A percentile compares a stretch with the other conserved stretches of the same genome.
These are phyloP conservation scores for Hyposmocoma kahamanoa DNA, from an alignment of 1,140 invertebrate species.

Conservation along the genomic window DNA sequence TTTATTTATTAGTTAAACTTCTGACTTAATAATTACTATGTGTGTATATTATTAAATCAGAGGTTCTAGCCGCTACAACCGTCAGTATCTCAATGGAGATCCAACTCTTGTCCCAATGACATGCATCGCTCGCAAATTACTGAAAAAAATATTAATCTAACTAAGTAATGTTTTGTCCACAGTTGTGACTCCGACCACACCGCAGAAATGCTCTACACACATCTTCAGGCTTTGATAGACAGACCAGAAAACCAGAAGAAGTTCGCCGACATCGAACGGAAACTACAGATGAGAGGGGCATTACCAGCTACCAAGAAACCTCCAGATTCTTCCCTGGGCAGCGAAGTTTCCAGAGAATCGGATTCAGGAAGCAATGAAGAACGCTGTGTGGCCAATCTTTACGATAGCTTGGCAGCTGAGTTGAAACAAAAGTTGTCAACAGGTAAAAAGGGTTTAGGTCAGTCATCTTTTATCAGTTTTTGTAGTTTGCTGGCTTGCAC, in stretches of 20 bases:
- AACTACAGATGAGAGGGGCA: constrained; percentile 73
- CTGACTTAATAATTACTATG: too few species aligned
- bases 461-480: constrained; percentile 40
- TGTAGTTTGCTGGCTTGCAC: constrained; percentile 27
- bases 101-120: background rate
- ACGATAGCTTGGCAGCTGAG: constrained; percentile 94
- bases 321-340: constrained; percentile 80
- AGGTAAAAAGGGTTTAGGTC: constrained; percentile 69
- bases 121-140: background rate
- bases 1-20: too few species aligned
- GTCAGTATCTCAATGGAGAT: too few species aligned
- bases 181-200: constrained; percentile 94
- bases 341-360: constrained; percentile 82
- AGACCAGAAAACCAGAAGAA: constrained; percentile 91
- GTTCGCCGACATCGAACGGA: constrained; percentile 85
- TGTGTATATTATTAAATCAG: too few species aligned
- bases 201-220: constrained; percentile 86
- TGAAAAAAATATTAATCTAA: too few species aligned
- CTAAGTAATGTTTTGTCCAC: too few species aligned
- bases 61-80: too few species aligned
- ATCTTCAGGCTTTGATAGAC: constrained; percentile 87
- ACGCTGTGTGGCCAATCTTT: constrained; percentile 77
- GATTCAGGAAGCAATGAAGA: constrained; percentile 86
- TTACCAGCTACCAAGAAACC: constrained; percentile 53
- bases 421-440: constrained; percentile 87